A percentile compares a stretch with the other conserved stretches of the same genome.
These are phyloP conservation scores for Teleiodes luculella DNA, from an alignment of 2,888 invertebrate species.

Conservation along the genomic window DNA sequence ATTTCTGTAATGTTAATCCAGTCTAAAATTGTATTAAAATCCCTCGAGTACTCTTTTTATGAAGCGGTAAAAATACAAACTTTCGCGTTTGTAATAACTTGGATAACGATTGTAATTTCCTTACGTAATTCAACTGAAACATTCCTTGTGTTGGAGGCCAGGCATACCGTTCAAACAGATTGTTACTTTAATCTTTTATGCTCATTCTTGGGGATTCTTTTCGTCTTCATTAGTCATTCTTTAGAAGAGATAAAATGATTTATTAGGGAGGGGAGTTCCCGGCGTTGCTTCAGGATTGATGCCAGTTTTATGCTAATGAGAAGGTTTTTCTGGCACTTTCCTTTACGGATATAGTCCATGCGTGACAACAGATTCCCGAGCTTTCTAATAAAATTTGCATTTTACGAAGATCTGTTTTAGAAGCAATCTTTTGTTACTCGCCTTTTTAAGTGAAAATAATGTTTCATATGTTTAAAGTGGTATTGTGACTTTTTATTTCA, in stretches of 20 bases:
- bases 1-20: too few species aligned
- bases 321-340: conserved; percentile 24
- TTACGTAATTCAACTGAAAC: conserved; percentile 11
- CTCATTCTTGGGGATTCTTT: conserved; percentile 43
- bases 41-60: too few species aligned
- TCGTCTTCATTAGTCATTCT: conserved; percentile 64
- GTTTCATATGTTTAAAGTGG: background rate
- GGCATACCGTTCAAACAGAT: conserved; percentile 46
- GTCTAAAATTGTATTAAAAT: too few species aligned
- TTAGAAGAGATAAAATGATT: conserved; percentile 64
- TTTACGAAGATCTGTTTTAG: background rate
- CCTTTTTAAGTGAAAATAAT: background rate
- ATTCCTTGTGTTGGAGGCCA: conserved; percentile 24
- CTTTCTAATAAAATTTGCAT: background rate
- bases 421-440: background rate
- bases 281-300: conserved; percentile 36
- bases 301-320: conserved; percentile 47
- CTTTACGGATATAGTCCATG: conserved; percentile 27
- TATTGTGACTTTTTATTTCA: too few species aligned
- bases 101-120: background rate
- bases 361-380: conserved; percentile 3
- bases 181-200: conserved; percentile 59
- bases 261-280: conserved; percentile 44
- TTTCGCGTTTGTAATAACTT: too few species aligned
- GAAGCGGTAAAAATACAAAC: too few species aligned